Percentiles rank a stretch among this genome's conserved stretches.
Conservation (phyloP, 92 coral and sea anemone species). For the Epizoanthus scotinus region DNA sequence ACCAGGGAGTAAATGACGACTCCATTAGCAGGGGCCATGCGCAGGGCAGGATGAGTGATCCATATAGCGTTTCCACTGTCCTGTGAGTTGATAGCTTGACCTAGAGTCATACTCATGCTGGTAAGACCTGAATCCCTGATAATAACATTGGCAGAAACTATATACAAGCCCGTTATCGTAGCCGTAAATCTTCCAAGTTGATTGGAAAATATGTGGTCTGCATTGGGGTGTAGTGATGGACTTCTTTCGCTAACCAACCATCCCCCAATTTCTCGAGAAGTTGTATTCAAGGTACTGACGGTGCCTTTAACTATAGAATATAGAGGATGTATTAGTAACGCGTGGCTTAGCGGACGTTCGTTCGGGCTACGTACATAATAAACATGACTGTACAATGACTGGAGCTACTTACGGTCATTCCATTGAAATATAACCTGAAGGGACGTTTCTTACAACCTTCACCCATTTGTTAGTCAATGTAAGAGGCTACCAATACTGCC, state of each 20-base stretch:
- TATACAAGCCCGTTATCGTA: background rate
- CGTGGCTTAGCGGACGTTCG: no score
- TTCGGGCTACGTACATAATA: no score
- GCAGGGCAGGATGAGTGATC: slow-evolving; percentile 15
- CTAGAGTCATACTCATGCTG: background rate
- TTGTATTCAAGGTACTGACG: slow-evolving; percentile 7
- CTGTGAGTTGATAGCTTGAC: background rate
- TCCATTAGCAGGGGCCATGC: background rate
- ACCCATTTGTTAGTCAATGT: no score
- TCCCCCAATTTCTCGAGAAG: slow-evolving; percentile 19
- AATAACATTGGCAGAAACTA: slow-evolving; percentile 16
- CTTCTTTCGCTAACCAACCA: slow-evolving; percentile 10
- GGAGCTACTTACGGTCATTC: no score
- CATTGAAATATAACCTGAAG: no score
- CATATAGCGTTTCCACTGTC: background rate
- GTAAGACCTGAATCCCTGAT: slow-evolving; percentile 12
- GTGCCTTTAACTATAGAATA: background rate
- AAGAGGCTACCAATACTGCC: no score
- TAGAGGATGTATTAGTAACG: background rate
- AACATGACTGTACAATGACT: no score
- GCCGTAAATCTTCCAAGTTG: background rate
- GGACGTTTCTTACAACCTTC: no score
- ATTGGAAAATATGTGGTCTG: background rate
- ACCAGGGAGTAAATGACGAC: background rate
- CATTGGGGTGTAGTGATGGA: background rate